Conservation (phyloP, 2,113 vertebrate species). For the Ictalurus punctatus region DNA sequence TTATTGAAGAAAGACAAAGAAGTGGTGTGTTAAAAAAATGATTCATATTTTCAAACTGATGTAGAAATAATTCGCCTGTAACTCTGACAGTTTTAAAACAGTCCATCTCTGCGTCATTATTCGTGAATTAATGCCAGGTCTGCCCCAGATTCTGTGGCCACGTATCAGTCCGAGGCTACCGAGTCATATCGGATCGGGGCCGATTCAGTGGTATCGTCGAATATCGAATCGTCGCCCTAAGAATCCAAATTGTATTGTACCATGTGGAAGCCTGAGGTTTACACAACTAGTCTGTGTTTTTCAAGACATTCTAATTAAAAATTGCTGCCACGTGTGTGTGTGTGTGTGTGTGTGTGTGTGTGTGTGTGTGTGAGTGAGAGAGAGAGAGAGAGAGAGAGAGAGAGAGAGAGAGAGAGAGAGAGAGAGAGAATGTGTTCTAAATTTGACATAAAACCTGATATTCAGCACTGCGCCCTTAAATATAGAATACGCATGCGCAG, state of each 20-base stretch:
- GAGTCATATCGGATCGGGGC: too few species aligned
- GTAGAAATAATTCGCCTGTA: not conserved
- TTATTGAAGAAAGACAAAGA: not conserved
- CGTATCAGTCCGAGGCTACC: too few species aligned
- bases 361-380: too few species aligned
- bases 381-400: too few species aligned
- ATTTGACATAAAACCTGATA: not conserved
- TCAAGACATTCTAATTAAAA: not conserved
- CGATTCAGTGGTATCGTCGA: too few species aligned
- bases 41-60: not conserved
- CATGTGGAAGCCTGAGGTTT: too few species aligned
- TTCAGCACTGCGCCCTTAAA: not conserved
- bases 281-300: not conserved
- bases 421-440: not conserved
- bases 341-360: not conserved
- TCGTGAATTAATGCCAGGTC: too few species aligned
- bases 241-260: too few species aligned
- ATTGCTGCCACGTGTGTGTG: not conserved
- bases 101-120: not conserved
- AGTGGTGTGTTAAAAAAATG: too few species aligned
- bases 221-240: too few species aligned
- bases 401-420: too few species aligned
- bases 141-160: too few species aligned
- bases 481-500: not conserved
- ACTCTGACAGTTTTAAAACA: not conserved